Evolutionary conservation across 2,113 vertebrate genomes (phyloP).

Genomic region (Perca schrenkii): DNA sequence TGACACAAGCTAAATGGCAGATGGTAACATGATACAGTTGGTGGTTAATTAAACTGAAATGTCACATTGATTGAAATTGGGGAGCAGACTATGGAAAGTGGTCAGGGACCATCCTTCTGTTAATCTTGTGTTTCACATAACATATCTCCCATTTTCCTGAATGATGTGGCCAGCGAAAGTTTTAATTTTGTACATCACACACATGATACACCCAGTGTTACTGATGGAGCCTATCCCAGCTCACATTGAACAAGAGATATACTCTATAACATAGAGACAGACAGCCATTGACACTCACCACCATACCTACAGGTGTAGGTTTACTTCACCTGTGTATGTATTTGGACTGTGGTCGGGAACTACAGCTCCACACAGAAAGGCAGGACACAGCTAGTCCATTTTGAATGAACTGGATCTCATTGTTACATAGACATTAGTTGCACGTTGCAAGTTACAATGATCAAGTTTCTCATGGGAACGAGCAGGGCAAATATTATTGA

Average conservation of each 20-base stretch:
- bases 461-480: neutral
- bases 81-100: no score
- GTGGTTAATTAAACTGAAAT: conserved; percentile 24
- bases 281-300: neutral
- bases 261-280: neutral
- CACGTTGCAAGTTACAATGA: neutral
- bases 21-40: neutral
- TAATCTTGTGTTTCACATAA: neutral
- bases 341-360: neutral
- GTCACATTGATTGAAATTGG: neutral
- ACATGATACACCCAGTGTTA: neutral
- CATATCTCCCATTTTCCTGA: neutral
- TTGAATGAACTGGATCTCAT: neutral
- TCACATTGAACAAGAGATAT: neutral
- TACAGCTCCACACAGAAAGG: neutral
- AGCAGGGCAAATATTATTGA: neutral
- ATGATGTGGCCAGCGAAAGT: neutral
- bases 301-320: neutral
- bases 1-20: neutral
- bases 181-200: neutral
- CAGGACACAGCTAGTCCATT: neutral
- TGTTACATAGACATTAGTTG: neutral
- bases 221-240: neutral
- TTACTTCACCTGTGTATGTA: neutral
- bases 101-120: neutral